A percentile compares a stretch with the other conserved stretches of the same genome.
Evolutionary conservation across 2,113 vertebrate genomes (phyloP).

Genomic region (Neodon shergylaensis): DNA sequence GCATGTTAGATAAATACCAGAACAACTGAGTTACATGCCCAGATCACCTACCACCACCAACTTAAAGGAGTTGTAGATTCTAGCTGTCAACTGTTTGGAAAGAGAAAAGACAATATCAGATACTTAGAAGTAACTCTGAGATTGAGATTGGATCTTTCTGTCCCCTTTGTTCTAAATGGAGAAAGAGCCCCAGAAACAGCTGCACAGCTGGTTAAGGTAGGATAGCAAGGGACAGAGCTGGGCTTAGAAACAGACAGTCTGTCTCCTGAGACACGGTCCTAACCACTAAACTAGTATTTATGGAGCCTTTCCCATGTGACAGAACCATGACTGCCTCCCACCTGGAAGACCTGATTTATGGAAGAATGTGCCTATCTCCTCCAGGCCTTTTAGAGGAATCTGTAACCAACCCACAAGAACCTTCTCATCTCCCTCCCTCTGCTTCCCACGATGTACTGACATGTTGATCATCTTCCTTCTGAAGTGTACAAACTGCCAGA

Average conservation of each 20-base stretch:
- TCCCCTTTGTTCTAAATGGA: not conserved
- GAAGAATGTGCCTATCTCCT: slow-evolving; percentile 19
- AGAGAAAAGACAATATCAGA: slow-evolving; percentile 37
- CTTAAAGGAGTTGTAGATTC: not conserved
- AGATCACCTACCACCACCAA: not conserved
- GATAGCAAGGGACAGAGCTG: slow-evolving; percentile 2
- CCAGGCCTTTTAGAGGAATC: slow-evolving; percentile 32
- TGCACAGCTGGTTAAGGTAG: not conserved
- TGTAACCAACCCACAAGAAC: slow-evolving; percentile 49
- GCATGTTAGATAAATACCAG: not conserved
- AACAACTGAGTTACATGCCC: not conserved
- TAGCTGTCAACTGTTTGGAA: slow-evolving; percentile 20
- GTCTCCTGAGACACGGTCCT: slow-evolving; percentile 23
- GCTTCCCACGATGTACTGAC: not conserved
- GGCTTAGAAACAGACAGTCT: slow-evolving; percentile 59
- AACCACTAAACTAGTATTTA: slow-evolving; percentile 64
- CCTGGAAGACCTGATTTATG: slow-evolving; percentile 35
- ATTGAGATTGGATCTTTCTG: not conserved
- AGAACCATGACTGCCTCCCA: slow-evolving; percentile 13
- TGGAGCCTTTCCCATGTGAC: slow-evolving; percentile 53
- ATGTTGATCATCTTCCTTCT: slow-evolving; percentile 40
- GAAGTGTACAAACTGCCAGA: slow-evolving; percentile 21
- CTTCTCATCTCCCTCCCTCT: slow-evolving; percentile 5
- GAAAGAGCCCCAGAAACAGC: slow-evolving; percentile 13
- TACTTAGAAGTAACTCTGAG: not conserved